phyloP scores from a whole-genome alignment of 2,113 vertebrate species.

The Tragelaphus scriptus region DNA sequence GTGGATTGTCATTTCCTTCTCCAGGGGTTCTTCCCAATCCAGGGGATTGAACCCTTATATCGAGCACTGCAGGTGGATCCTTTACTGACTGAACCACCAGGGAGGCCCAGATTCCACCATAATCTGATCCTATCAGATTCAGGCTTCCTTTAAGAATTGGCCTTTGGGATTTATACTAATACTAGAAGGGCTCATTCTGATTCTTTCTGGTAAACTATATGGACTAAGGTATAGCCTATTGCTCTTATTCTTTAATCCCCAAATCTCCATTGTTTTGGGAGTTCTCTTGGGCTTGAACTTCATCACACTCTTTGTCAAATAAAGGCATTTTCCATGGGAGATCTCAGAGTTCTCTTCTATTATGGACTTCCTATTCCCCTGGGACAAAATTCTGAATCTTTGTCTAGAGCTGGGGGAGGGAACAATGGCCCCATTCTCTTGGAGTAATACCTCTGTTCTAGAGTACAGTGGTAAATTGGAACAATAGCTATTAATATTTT shows the following conservation, averaged over 20 bases:
- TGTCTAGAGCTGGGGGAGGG: neutral
- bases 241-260: neutral
- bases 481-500: neutral
- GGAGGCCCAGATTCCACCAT: neutral
- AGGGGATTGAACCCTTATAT: neutral
- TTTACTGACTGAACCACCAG: neutral
- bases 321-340: neutral
- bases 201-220: neutral
- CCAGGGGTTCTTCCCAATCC: neutral
- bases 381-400: neutral
- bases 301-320: neutral
- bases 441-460: neutral
- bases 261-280: neutral
- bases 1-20: neutral
- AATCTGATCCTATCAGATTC: neutral
- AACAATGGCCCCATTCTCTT: neutral
- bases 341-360: neutral
- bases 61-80: neutral
- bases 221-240: neutral
- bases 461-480: neutral
- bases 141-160: neutral
- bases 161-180: neutral
- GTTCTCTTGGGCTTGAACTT: neutral
- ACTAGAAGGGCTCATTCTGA: neutral
- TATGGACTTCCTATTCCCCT: neutral